Evolutionary conservation across 2,888 invertebrate genomes (phyloP).

Genomic region (Lepidochitona cinerea): DNA sequence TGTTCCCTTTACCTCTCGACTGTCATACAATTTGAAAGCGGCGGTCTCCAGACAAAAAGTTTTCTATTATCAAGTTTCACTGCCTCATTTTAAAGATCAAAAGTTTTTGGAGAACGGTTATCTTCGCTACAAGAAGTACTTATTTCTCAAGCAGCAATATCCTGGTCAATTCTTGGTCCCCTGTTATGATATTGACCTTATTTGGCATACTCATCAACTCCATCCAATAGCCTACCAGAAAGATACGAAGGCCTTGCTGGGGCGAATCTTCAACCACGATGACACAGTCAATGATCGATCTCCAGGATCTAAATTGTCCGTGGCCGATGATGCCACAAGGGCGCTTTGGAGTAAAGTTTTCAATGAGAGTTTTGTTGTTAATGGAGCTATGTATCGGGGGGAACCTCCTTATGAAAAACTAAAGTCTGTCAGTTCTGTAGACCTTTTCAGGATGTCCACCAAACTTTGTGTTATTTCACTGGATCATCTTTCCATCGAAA

Average conservation of each 20-base stretch:
- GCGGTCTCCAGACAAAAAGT: slow-evolving; percentile 71
- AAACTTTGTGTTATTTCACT: slow-evolving; percentile 45
- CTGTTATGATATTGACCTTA: slow-evolving; percentile 73
- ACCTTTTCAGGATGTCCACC: slow-evolving; percentile 57
- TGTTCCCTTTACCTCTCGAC: slow-evolving; percentile 39
- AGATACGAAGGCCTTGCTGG: slow-evolving; percentile 61
- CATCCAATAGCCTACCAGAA: slow-evolving; percentile 64
- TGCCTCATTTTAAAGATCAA: slow-evolving; percentile 72
- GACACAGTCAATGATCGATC: slow-evolving; percentile 72
- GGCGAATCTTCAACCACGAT: slow-evolving; percentile 71
- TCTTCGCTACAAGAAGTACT: slow-evolving; percentile 69
- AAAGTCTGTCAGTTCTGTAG: slow-evolving; percentile 60
- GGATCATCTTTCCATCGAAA: slow-evolving; percentile 35
- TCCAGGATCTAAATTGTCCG: slow-evolving; percentile 69
- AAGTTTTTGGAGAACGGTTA: slow-evolving; percentile 71
- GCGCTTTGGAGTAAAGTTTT: slow-evolving; percentile 71
- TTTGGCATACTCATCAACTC: slow-evolving; percentile 74
- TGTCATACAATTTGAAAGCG: slow-evolving; percentile 69
- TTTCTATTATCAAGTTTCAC: slow-evolving; percentile 73
- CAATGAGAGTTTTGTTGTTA: slow-evolving; percentile 68
- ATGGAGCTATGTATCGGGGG: slow-evolving; percentile 72
- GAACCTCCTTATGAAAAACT: slow-evolving; percentile 70
- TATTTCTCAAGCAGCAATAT: slow-evolving; percentile 71
- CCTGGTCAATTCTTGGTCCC: slow-evolving; percentile 72
- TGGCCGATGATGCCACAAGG: slow-evolving; percentile 70